Evolutionary conservation across 2,888 invertebrate genomes (phyloP), one percentile per base, ranked within the genome.

Genomic region (Amiota mariae): DNA sequence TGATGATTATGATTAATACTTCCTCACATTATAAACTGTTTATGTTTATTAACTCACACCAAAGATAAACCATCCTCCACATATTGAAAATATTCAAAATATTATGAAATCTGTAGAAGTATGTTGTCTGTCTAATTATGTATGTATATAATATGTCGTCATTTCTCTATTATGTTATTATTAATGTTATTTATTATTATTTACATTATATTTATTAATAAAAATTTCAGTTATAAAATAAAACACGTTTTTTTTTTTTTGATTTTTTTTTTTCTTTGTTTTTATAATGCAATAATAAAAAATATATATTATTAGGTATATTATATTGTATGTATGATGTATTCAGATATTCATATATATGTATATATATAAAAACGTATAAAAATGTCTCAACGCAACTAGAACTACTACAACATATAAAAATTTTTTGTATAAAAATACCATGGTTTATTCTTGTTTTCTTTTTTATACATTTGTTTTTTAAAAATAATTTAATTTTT

Each of bases 381-480:
- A 85, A 86, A 87, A 87, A 84, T 86, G 79, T 82, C 78, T 80
- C 76, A 84, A 85, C 82, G 82, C 78, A 86, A 86, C 80, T 76
- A 78, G 77, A 79, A 80, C 85, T 84, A 85, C 87, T 86, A 87
- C 85, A 87, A 82, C 84, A 85, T 83, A 83, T 80, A 82, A 82
- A 84, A 82, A 82, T 18, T 48, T 48, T 82, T 84, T 78, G 77
- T 76, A 77, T 73, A 76, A 73, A 72, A 15, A 61, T 49, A 75
- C 66, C 46, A 66, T 72, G 49, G 36, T 36, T 36, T 36, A 6
- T 51, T 51, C n/a, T 51, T 51, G 13, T 51, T 51, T 51, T 51
- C n/a, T 51, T n/a, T 51, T 4, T 8, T 8, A n/a, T 51, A 4
- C 10, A 1, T 51, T n/a, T 12, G 6, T 36, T 36, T 36, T 13